A percentile compares a stretch with the other conserved stretches of the same genome.
Conservation (phyloP, 1,140 invertebrate genomes). For the Mesaphorura yosii region DNA sequence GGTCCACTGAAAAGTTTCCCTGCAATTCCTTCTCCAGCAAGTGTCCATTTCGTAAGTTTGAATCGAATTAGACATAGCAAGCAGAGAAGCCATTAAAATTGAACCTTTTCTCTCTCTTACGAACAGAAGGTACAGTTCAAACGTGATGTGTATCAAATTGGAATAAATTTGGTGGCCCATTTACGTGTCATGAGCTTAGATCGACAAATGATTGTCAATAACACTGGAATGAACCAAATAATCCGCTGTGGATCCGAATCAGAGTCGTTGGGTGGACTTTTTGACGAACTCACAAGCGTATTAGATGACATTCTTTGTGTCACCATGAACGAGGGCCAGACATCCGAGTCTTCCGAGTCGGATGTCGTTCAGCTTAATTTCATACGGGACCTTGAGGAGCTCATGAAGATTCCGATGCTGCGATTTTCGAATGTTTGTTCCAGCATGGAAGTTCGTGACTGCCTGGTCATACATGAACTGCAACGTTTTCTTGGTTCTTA, state of each 20-base stretch:
- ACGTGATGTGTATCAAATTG: slow-evolving; percentile 11
- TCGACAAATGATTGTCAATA: slow-evolving; percentile 3
- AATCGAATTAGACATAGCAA: background rate
- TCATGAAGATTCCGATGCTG: slow-evolving; percentile 6
- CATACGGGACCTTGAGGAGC: too few relatives aligned
- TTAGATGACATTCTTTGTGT: slow-evolving; percentile 23
- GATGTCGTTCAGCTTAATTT: slow-evolving; percentile 5
- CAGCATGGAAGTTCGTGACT: slow-evolving; percentile 18
- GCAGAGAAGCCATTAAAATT: background rate
- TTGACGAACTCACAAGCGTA: slow-evolving; percentile 4
- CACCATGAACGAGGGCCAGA: slow-evolving; percentile 12
- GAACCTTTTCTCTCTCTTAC: background rate
- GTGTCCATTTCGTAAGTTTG: background rate
- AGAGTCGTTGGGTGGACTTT: background rate
- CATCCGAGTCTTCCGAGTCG: slow-evolving; percentile 6
- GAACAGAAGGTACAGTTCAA: background rate
- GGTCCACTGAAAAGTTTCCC: slow-evolving; percentile 15
- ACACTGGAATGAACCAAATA: background rate
- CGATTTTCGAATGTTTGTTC: slow-evolving; percentile 19
- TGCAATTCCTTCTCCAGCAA: background rate
- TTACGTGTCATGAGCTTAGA: slow-evolving; percentile 22
- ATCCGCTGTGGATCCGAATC: slow-evolving; percentile 22
- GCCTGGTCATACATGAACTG: slow-evolving; percentile 18
- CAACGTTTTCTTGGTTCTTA: slow-evolving; percentile 3
- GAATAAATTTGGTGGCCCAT: slow-evolving; percentile 19